A percentile compares a stretch with the other conserved stretches of the same genome.
phyloP scores from a whole-genome alignment of 2,113 vertebrate genomes.

The Chaenocephalus aceratus region DNA sequence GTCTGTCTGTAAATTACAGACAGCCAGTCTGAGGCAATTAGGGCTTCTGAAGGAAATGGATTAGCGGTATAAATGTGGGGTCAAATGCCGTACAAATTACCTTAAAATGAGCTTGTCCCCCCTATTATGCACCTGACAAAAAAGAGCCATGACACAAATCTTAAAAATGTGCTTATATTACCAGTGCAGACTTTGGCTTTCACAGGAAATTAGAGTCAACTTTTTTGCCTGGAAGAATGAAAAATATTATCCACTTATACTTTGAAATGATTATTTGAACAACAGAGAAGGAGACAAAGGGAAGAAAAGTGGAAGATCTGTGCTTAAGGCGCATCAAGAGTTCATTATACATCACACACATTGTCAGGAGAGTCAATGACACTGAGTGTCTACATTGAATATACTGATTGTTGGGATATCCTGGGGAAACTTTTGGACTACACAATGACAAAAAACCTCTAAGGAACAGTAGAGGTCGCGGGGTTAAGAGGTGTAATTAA shows the following conservation, averaged over 20 bases:
- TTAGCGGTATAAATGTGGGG: slow-evolving; percentile 25
- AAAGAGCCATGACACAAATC: slow-evolving; percentile 11
- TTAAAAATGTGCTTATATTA: background rate
- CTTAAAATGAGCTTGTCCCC: slow-evolving; percentile 30
- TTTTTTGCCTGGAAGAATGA: background rate
- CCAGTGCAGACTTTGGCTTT: background rate
- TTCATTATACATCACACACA: slow-evolving; percentile 26
- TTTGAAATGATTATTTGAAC: background rate
- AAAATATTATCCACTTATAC: background rate
- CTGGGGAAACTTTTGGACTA: slow-evolving; percentile 16
- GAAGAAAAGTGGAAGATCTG: background rate
- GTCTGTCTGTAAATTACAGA: slow-evolving; percentile 52
- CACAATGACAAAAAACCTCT: slow-evolving; percentile 11
- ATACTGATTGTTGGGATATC: slow-evolving; percentile 6
- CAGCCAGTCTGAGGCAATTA: slow-evolving; percentile 46
- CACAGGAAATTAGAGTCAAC: background rate
- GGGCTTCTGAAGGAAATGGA: slow-evolving; percentile 17
- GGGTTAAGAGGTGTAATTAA: slow-evolving; percentile 46
- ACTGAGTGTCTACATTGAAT: slow-evolving; percentile 9
- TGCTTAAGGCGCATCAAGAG: slow-evolving; percentile 25
- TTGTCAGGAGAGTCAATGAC: slow-evolving; percentile 18
- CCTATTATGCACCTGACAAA: slow-evolving; percentile 5
- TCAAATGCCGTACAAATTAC: slow-evolving; percentile 37
- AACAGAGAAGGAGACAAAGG: background rate
- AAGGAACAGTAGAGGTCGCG: background rate